Evolutionary conservation across 1,140 invertebrate genomes (phyloP).

Genomic region (Tyrophagus putrescentiae): DNA sequence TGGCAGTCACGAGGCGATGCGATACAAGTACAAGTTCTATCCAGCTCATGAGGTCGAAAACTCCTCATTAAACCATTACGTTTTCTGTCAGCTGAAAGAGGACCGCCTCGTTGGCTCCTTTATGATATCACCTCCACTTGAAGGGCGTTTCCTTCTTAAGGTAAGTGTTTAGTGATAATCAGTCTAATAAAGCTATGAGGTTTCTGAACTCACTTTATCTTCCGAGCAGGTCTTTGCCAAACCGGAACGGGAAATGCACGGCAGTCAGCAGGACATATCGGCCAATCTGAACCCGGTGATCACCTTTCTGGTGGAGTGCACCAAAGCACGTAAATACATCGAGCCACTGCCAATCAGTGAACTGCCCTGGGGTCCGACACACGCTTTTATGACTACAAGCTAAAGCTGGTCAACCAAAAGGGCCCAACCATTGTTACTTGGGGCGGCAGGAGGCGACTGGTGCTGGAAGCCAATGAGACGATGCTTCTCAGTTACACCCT

Average conservation of each 20-base stretch:
- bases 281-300: conserved; percentile 29
- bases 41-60: conserved; percentile 30
- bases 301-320: conserved; percentile 31
- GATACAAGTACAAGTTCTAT: conserved; percentile 31
- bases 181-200: not conserved
- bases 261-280: conserved; percentile 24
- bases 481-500: conserved; percentile 31
- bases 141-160: conserved; percentile 31
- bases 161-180: conserved; percentile 20
- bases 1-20: conserved; percentile 27
- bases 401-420: conserved; percentile 30
- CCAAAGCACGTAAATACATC: conserved; percentile 28
- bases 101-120: conserved; percentile 30
- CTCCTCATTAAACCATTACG: conserved; percentile 30
- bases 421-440: conserved; percentile 31
- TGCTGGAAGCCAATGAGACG: conserved; percentile 28
- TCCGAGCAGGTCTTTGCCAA: conserved; percentile 29
- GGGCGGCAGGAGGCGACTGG: conserved; percentile 30
- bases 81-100: conserved; percentile 34
- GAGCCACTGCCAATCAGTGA: conserved; percentile 31
- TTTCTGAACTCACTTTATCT: not conserved
- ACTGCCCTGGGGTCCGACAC: conserved; percentile 33
- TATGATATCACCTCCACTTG: conserved; percentile 29
- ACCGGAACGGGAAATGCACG: conserved; percentile 30
- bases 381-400: conserved; percentile 31